These are phyloP conservation scores for Rousettus leschenaultii DNA, from an alignment of 2,113 vertebrate species.

Conservation along the genomic window DNA sequence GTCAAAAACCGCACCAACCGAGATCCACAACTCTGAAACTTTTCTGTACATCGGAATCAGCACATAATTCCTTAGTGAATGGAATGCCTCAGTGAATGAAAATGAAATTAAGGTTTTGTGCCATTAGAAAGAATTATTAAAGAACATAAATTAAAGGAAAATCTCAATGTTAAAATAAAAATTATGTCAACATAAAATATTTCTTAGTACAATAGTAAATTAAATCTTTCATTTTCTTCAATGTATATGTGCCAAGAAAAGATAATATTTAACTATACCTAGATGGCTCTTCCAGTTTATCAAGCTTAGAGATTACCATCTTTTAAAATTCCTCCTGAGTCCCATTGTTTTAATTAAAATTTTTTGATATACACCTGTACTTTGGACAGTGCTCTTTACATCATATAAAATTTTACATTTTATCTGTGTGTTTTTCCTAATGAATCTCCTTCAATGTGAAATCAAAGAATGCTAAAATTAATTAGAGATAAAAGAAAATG, in stretches of 20 bases:
- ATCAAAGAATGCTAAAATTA: constrained; percentile 40
- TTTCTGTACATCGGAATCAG: not conserved
- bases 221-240: not conserved
- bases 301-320: not conserved
- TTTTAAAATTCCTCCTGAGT: not conserved
- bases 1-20: too few species aligned
- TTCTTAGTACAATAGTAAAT: not conserved
- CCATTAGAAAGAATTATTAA: not conserved
- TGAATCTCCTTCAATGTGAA: constrained; percentile 22
- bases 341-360: constrained; percentile 52
- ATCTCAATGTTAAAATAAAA: not conserved
- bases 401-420: not conserved
- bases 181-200: not conserved
- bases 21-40: too few species aligned
- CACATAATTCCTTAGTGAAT: not conserved
- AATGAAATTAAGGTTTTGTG: not conserved
- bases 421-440: constrained; percentile 46
- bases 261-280: not conserved
- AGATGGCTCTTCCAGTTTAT: not conserved
- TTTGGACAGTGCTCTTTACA: not conserved
- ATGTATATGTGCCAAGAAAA: not conserved
- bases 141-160: not conserved
- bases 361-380: not conserved
- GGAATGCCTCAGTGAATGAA: not conserved
- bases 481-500: constrained; percentile 37